Evolutionary conservation across 2,888 invertebrate genomes (phyloP).

Genomic region (Alentia gelatinosa): DNA sequence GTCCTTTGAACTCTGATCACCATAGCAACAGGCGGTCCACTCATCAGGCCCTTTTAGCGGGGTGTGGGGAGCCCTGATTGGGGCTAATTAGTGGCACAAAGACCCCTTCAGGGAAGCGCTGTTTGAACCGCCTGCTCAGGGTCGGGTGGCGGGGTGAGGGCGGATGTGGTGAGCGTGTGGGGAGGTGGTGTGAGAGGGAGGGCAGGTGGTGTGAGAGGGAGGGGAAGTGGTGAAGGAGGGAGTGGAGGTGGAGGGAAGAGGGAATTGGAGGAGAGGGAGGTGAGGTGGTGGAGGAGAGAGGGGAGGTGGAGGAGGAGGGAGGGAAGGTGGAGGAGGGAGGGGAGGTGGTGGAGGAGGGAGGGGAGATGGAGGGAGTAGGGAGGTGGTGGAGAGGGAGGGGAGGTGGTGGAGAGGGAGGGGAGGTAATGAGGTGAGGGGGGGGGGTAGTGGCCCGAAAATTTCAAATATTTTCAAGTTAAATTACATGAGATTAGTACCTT

Average conservation of each 20-base stretch:
- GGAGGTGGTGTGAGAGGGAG: background rate
- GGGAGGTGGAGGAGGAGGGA: background rate
- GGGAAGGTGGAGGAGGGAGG: background rate
- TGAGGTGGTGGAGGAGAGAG: background rate
- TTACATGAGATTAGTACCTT: too few relatives aligned
- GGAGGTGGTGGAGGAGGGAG: background rate
- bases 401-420: background rate
- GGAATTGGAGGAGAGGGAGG: background rate
- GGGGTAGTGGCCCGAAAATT: too few relatives aligned
- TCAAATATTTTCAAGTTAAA: too few relatives aligned
- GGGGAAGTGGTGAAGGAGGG: background rate
- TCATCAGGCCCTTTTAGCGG: background rate
- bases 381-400: background rate
- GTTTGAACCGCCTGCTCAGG: background rate
- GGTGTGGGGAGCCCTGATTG: background rate
- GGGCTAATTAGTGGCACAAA: conserved; percentile 43
- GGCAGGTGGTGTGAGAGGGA: background rate
- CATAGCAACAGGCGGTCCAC: background rate
- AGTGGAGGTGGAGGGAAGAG: background rate
- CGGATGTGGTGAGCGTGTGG: background rate
- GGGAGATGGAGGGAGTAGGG: background rate
- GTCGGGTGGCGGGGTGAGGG: background rate
- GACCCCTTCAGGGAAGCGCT: background rate
- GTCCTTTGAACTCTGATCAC: conserved; percentile 43
- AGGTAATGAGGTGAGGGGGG: too few relatives aligned